Evolutionary conservation across 2,797 vertebrate species (phyloP).

Genomic region (Lagodon rhomboides): DNA sequence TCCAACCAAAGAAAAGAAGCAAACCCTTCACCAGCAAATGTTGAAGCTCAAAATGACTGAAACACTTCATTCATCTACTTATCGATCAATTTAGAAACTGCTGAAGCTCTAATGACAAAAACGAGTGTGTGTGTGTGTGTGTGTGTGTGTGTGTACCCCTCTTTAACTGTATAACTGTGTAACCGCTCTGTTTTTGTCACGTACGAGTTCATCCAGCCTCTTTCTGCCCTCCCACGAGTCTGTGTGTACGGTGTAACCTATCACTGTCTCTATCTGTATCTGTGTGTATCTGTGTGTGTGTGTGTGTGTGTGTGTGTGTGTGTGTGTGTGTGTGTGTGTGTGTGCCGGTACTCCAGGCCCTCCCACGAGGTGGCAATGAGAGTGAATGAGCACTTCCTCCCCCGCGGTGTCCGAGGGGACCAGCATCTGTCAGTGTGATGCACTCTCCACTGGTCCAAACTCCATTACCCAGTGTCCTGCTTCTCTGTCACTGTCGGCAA

Average conservation of each 20-base stretch:
- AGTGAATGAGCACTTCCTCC: conserved; percentile 70
- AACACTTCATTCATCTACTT: no score
- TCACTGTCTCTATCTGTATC: conserved; percentile 33
- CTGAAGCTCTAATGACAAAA: not conserved
- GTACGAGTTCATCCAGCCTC: not conserved
- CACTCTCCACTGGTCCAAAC: conserved; percentile 75
- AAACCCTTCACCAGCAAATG: no score
- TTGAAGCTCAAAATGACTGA: no score
- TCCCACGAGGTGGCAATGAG: conserved; percentile 67
- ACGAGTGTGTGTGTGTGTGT: not conserved
- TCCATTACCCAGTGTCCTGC: conserved; percentile 79
- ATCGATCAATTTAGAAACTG: no score
- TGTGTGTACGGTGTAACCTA: conserved; percentile 36
- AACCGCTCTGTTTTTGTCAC: not conserved
- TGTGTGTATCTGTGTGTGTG: conserved; percentile 29
- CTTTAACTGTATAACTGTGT: not conserved
- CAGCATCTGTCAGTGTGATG: conserved; percentile 77
- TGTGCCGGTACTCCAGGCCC: conserved; percentile 40
- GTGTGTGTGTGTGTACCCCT: not conserved
- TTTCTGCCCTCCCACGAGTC: conserved; percentile 14
- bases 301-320: conserved; percentile 22
- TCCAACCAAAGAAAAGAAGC: no score
- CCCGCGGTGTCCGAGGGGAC: conserved; percentile 71
- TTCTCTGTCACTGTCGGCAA: conserved; percentile 73
- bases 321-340: conserved; percentile 25